These are phyloP conservation scores for Scaptomyza cyrtandrae DNA, from an alignment of 2,888 invertebrate species.

Conservation along the genomic window DNA sequence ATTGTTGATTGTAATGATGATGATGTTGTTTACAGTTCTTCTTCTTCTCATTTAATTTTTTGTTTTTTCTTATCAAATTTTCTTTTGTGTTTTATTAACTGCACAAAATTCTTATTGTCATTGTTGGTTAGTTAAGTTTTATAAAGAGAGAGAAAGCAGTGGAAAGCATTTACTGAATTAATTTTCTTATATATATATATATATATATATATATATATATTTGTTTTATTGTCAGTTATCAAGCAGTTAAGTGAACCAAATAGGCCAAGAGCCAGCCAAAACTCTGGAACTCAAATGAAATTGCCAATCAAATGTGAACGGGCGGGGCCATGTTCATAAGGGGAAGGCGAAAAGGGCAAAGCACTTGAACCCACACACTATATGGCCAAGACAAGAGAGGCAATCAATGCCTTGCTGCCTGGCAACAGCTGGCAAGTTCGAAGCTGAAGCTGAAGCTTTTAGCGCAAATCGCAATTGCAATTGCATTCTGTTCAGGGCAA, in stretches of 20 bases:
- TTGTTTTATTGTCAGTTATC: background rate
- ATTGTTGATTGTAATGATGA: constrained; percentile 13
- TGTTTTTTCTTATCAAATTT: constrained; percentile 5
- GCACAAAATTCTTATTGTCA: constrained; percentile 12
- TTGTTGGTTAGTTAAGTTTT: constrained; percentile 1
- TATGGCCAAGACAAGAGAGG: background rate
- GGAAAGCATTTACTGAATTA: constrained; percentile 20
- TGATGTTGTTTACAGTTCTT: constrained; percentile 8
- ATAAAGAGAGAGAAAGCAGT: constrained; percentile 17
- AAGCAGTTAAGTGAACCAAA: background rate
- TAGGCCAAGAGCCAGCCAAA: constrained; percentile 11
- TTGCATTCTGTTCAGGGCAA: background rate
- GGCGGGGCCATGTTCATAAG: background rate
- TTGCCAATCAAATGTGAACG: constrained; percentile 45
- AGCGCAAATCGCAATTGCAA: constrained; percentile 38
- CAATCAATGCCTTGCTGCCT: constrained; percentile 14
- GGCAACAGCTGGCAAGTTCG: constrained; percentile 4
- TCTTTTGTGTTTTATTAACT: constrained; percentile 12
- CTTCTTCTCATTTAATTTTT: background rate
- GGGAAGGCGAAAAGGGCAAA: background rate
- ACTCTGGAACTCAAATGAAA: constrained; percentile 33
- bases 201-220: too few relatives aligned
- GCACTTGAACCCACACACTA: background rate
- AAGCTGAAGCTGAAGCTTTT: constrained; percentile 13
- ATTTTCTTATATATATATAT: background rate